These are phyloP conservation scores for Augochlorella aurata DNA, from an alignment of 2,888 invertebrate species.

Conservation along the genomic window DNA sequence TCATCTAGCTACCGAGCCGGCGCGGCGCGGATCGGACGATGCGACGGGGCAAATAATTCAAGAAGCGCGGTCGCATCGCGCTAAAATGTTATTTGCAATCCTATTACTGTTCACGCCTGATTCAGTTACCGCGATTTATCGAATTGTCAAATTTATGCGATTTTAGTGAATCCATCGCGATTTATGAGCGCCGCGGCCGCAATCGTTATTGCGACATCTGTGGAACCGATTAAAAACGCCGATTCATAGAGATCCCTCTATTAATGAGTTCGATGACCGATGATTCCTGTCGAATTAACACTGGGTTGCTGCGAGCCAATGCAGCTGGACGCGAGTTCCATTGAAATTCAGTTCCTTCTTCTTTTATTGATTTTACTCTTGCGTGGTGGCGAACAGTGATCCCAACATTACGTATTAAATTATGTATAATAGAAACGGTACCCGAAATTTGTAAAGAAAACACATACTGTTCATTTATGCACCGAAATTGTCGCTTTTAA, in stretches of 20 bases:
- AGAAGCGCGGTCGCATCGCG: constrained; percentile 32
- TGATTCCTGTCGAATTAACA: constrained; percentile 18
- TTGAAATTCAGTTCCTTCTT: too few relatives aligned
- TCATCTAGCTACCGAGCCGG: constrained; percentile 11
- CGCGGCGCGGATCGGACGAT: not conserved
- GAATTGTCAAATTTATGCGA: constrained; percentile 50
- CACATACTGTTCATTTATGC: too few relatives aligned
- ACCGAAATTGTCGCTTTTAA: too few relatives aligned
- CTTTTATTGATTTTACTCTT: too few relatives aligned
- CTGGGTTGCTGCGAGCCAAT: too few relatives aligned
- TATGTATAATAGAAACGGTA: too few relatives aligned
- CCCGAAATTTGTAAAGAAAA: too few relatives aligned
- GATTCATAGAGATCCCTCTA: not conserved
- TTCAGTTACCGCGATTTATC: constrained; percentile 40
- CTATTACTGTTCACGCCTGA: constrained; percentile 37
- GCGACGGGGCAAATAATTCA: constrained; percentile 36
- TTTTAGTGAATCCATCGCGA: constrained; percentile 41
- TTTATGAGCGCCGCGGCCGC: constrained; percentile 26
- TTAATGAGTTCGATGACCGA: constrained; percentile 16
- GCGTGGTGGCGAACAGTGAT: too few relatives aligned
- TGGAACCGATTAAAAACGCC: constrained; percentile 36
- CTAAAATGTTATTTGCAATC: constrained; percentile 51
- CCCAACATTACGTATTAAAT: too few relatives aligned
- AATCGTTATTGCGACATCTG: constrained; percentile 33
- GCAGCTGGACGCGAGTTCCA: not conserved